Evolutionary conservation across 1,140 invertebrate species (phyloP), one percentile per base, ranked within the genome.

Genomic region (Whitmania pigra): DNA sequence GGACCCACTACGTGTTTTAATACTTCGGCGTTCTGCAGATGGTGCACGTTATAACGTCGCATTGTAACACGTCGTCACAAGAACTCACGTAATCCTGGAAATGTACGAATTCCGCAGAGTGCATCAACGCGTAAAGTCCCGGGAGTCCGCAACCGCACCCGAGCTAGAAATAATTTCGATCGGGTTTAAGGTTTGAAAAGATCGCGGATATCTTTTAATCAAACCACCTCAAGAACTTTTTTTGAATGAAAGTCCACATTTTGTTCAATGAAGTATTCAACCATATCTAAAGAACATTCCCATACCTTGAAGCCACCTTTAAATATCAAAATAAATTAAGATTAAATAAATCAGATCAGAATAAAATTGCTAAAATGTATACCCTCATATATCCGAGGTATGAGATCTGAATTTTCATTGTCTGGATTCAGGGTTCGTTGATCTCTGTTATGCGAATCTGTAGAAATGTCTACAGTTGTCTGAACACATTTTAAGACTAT

Each of bases 21-120:
- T 15, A 92, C 88, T 82, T 90, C 89, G 74, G 81, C 78, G 82
- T 91, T 91, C 89, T 91, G 81, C 43, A 49, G 43, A 49, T 49
- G 43, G 40, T 36, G 15, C 11, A 25, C 17, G 20, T 36, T n/a
- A 13, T 49, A 49, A 13, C 5, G 43, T 1, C 43, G 13, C n/a
- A n/a, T n/a, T 17, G 15, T 15, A 49, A 49, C 9, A 15, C 15
- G 71, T 53, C 17, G 22, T 20, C n/a, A 43, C 25, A 70, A 20
- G 22, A 9, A 77, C 87, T 84, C 85, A 93, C 91, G 85, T 92
- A 94, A 85, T 94, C 92, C 82, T 93, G 90, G 83, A 93, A 93
- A 78, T 88, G 86, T 36, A 91, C 89, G 13, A 11, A 49, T 67
- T 68, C 71, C 11, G 89, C 86, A 72, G 86, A 87, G 77, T 85